Base-by-base conservation (phyloP, 2,113 vertebrate genomes). In the Himantopus leucocephalus region DNA sequence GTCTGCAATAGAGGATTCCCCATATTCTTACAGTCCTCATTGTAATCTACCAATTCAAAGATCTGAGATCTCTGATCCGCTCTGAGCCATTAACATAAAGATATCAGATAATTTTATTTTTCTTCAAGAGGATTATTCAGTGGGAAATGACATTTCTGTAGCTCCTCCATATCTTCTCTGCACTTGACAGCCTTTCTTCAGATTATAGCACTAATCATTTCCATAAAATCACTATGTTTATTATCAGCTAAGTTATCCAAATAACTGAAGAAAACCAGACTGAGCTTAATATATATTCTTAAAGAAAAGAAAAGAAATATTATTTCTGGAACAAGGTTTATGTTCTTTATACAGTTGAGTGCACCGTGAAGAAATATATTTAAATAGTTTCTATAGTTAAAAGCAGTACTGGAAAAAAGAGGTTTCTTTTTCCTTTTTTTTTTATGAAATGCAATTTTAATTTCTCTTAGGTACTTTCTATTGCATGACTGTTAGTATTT, bases 91-190 rank as follows among this genome's bases (percentile, higher is more conserved):
- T 90, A 74, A 58, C 18, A 70, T 48, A 63, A 86, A 87, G 18
- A 75, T 84, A 78, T 70, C 48, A 93, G 64, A 83, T 58, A 68
- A 92, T 85, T 95, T 87, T 92, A 78, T 29, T 80, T 93, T 91
- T 63, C n/a, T 95, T 86, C 39, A 76, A 45, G 45, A 88, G 34
- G 39, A 86, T 81, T 93, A 68, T 81, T 94, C 68, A 91, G 62
- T 68, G 21, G 56, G 45, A 94, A 96, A 86, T 72, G 21, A 73
- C 14, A 85, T 82, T 87, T 84, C 53, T 85, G 37, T 85, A 82
- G 58, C 41, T 88, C 59, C 58, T 74, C 56, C 22, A 29, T 63
- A 50, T 56, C 63, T 93, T 81, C 92, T 90, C 34, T 92, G 48
- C 7, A 39, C 8, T 74, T 92, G n/a, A 88, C 55, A 86, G 48